A percentile compares a stretch with the other conserved stretches of the same genome.
phyloP scores from a whole-genome alignment of 2,797 vertebrate species.

The Chromobotia macracanthus region DNA sequence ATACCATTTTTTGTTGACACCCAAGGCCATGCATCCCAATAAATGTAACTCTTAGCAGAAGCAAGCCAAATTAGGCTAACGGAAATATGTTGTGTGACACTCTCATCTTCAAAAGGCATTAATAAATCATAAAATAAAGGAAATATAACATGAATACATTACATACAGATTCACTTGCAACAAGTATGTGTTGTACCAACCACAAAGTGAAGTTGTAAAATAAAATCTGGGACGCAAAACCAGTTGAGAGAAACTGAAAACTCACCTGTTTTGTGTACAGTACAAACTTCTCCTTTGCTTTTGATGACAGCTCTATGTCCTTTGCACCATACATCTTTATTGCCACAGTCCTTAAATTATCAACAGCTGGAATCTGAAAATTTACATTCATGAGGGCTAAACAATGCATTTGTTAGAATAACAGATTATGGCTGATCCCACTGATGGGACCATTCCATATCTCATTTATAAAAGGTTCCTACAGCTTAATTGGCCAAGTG shows the following conservation, averaged over 20 bases:
- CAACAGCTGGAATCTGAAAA: slow-evolving; percentile 76
- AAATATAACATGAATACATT: no score
- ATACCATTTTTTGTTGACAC: background rate
- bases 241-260: background rate
- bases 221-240: background rate
- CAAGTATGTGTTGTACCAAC: no score
- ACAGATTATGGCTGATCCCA: background rate
- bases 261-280: slow-evolving; percentile 84
- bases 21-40: no score
- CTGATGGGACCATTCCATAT: background rate
- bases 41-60: no score
- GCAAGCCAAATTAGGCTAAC: no score
- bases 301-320: slow-evolving; percentile 80
- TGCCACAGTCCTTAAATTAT: slow-evolving; percentile 83
- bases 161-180: no score
- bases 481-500: background rate
- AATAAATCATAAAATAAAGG: no score
- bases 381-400: slow-evolving; percentile 13
- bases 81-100: no score
- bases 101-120: no score
- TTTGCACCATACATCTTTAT: slow-evolving; percentile 82
- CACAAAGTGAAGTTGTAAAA: no score
- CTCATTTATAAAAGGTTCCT: background rate
- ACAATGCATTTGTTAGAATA: slow-evolving; percentile 9
- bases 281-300: slow-evolving; percentile 79